Percentiles rank a stretch among this genome's conserved stretches.
Evolutionary conservation across 2,888 invertebrate genomes (phyloP).

Genomic region (Diaprepes abbreviatus): DNA sequence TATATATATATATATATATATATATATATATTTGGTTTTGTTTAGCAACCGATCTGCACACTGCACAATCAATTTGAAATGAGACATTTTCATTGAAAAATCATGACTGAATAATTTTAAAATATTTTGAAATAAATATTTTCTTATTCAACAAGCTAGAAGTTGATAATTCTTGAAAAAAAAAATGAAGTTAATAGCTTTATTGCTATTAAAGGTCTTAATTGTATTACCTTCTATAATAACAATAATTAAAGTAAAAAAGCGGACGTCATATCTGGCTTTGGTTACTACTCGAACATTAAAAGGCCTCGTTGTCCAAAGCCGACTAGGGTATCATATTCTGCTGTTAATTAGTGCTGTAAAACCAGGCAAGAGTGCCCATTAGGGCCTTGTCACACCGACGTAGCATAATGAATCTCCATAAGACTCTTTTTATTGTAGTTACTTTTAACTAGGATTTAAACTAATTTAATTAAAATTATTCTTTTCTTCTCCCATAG

Average conservation of each 20-base stretch:
- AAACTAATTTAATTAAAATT: conserved; percentile 67
- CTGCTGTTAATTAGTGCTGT: conserved; percentile 66
- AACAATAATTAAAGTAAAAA: not conserved
- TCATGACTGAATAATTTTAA: too few species aligned
- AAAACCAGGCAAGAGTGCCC: conserved; percentile 66
- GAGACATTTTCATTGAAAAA: too few species aligned
- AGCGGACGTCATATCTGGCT: conserved; percentile 3
- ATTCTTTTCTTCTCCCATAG: conserved; percentile 61
- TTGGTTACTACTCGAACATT: conserved; percentile 39
- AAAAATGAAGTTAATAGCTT: too few species aligned
- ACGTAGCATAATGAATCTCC: conserved; percentile 67
- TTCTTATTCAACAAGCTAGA: too few species aligned
- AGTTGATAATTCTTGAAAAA: too few species aligned
- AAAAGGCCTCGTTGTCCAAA: conserved; percentile 63
- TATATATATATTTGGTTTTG: too few species aligned
- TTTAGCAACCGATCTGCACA: too few species aligned
- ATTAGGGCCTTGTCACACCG: conserved; percentile 67
- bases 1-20: too few species aligned
- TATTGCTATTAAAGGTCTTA: too few species aligned
- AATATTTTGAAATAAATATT: too few species aligned
- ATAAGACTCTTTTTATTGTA: conserved; percentile 66
- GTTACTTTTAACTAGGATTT: conserved; percentile 65
- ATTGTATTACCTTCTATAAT: not conserved
- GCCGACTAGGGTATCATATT: conserved; percentile 65
- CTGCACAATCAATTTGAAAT: too few species aligned